A percentile compares a stretch with the other conserved stretches of the same genome.
phyloP scores from a whole-genome alignment of 2,797 vertebrate species.

The Kryptopterus vitreolus region DNA sequence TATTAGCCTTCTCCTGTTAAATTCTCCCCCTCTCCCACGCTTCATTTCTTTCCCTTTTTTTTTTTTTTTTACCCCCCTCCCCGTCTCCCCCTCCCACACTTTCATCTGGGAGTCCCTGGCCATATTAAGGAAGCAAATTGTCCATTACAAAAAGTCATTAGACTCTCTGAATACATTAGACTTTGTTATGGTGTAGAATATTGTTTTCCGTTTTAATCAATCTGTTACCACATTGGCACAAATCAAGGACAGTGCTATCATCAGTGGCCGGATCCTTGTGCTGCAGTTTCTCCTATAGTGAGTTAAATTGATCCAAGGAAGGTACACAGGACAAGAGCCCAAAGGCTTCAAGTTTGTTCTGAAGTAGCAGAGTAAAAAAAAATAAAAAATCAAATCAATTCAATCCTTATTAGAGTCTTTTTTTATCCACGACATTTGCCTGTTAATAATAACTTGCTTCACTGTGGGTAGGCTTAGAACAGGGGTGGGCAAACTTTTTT shows the following conservation, averaged over 20 bases:
- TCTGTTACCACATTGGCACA: slow-evolving; percentile 56
- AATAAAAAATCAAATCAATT: too few species aligned
- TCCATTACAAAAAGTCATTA: slow-evolving; percentile 62
- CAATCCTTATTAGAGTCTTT: slow-evolving; percentile 5
- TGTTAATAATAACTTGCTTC: not conserved
- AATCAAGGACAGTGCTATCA: slow-evolving; percentile 55
- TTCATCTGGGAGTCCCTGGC: slow-evolving; percentile 51
- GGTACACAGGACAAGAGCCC: slow-evolving; percentile 17
- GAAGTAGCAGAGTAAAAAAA: slow-evolving; percentile 1
- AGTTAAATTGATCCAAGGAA: slow-evolving; percentile 43
- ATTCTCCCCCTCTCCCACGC: not conserved
- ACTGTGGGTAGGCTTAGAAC: not conserved
- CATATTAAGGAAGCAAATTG: slow-evolving; percentile 61
- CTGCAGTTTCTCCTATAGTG: slow-evolving; percentile 30
- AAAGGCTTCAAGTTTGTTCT: slow-evolving; percentile 12
- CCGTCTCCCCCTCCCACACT: slow-evolving; percentile 20
- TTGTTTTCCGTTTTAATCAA: slow-evolving; percentile 61
- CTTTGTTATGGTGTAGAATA: slow-evolving; percentile 59
- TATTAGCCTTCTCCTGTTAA: slow-evolving; percentile 46
- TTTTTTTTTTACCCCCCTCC: too few species aligned
- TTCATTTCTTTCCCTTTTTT: slow-evolving; percentile 8
- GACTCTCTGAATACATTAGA: slow-evolving; percentile 59
- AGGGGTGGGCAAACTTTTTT: too few species aligned
- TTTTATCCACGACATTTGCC: not conserved
- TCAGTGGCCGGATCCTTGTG: slow-evolving; percentile 46